Evolutionary conservation across 2,797 vertebrate species (phyloP), one percentile per base, ranked within the genome.

Genomic region (Botia almorhae): DNA sequence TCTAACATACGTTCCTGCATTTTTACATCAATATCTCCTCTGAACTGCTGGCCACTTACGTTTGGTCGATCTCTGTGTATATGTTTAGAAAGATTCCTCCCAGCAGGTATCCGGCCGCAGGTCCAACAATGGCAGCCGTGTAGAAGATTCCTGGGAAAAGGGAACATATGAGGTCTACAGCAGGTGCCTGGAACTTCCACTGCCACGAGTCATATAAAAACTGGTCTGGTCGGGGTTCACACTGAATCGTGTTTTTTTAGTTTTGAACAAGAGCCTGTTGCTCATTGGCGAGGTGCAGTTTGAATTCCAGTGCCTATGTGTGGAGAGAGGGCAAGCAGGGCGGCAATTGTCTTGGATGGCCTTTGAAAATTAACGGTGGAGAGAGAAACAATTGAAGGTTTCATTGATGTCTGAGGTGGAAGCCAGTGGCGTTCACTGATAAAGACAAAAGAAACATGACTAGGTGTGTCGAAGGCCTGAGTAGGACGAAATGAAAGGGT

Each of bases 51-150:
- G 26, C 55, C 12, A 95, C 97, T 97, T 91, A 99, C 98, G 70
- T 91, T 84, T 85, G 90, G 84, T 93, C 89, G 81, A 95, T 88
- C 82, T 98, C 97, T 0, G 96, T 96, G 91, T 95, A 97, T 60
- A 97, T 91, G 85, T 95, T 97, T 87, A 98, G 96, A 92, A 98
- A 96, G 88, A 95, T 89, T 65, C 97, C 98, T 82, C 98, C 98
- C 74, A 97, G 89, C 91, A 99, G 93, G 92, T 98, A 99, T 82
- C 98, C 98, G 0, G 94, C 96, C 0, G 98, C 97, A 0, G 97
- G 97, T 46, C 98, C 98, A 61, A 98, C 90, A 87, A 98, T 96
- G 87, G 97, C 97, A 10, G 97, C 96, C 0, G 97, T 98, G 90
- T 98, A 99, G 90, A 98, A 98, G 90, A 96, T 92, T 71, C 95